These are phyloP conservation scores for Danionella cerebrum DNA, from an alignment of 2,113 vertebrate species.

Conservation along the genomic window DNA sequence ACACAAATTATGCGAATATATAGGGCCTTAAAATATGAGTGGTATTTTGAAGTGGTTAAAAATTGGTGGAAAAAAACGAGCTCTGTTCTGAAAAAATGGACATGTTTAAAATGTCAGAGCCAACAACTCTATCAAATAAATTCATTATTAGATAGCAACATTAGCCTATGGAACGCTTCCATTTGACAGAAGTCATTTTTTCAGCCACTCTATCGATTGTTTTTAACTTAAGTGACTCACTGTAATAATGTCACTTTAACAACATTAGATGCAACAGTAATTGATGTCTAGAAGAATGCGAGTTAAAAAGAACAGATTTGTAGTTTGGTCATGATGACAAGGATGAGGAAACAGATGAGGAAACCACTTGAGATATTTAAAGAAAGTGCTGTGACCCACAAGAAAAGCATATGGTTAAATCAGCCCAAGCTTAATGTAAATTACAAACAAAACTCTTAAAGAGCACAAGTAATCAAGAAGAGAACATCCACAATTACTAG, in stretches of 20 bases:
- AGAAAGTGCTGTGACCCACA: too few species aligned
- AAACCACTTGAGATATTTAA: too few species aligned
- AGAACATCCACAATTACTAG: background rate
- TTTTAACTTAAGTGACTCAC: conserved; percentile 2
- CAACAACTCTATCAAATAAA: background rate
- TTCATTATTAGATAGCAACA: background rate
- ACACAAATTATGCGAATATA: too few species aligned
- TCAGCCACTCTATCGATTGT: background rate
- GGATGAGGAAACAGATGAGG: background rate
- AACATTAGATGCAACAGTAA: background rate
- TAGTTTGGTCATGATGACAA: background rate
- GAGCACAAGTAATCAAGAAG: conserved; percentile 17
- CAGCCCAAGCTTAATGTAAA: background rate
- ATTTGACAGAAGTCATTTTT: background rate
- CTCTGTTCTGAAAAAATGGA: too few species aligned
- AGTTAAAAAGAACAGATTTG: conserved; percentile 1
- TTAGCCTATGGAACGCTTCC: background rate
- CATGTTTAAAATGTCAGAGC: too few species aligned
- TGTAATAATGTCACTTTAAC: conserved; percentile 3
- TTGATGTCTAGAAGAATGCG: background rate
- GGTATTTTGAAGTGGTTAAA: too few species aligned
- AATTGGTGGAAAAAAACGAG: too few species aligned
- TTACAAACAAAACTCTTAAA: conserved; percentile 6
- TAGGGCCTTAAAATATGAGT: too few species aligned
- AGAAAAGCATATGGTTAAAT: too few species aligned